Base-by-base conservation (phyloP, 1,140 invertebrate genomes). In the Platyscapa corneri region DNA sequence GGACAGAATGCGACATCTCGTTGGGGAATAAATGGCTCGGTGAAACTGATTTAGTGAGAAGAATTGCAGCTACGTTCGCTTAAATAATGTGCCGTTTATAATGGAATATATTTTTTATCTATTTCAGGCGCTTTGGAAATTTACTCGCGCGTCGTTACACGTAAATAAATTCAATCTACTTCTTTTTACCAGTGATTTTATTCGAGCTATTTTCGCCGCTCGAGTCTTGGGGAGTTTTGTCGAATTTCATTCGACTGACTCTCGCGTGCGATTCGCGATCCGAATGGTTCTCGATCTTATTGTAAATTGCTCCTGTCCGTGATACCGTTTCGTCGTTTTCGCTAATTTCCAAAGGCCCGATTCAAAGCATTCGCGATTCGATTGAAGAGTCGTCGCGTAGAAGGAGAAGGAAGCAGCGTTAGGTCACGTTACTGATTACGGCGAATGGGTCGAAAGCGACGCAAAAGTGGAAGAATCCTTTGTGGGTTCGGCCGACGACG, bases 401-500 rank as follows among this genome's bases (percentile, higher is more conserved):
- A 46, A 46, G 12, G 42, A 5, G 12, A 14, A 7, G 12, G 65
- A 2, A 30, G 23, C n/a, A n/a, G n/a, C n/a, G n/a, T n/a, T n/a
- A n/a, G n/a, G n/a, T n/a, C n/a, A n/a, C n/a, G n/a, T n/a, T n/a
- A n/a, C n/a, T n/a, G n/a, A n/a, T n/a, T n/a, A n/a, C n/a, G 65
- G 84, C 87, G 87, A 79, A 77, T 83, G 84, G 87, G 87, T 83
- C 20, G 42, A 34, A 83, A 86, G 89, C 89, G 88, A 90, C 49
- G 49, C 16, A 1, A 53, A 53, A 16, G 49, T 20, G 49, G 18
- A 30, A 67, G 14, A 23, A 56, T 34, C 80, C 65, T 53, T 56
- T 56, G 75, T 77, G 46, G 75, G 49, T 32, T 0, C 3, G n/a
- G 12, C 14, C 20, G n/a, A 34, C n/a, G 39, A 30, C 27, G 37